phyloP scores from a whole-genome alignment of 2,888 invertebrate species.

The Caenorhabditis becei region DNA sequence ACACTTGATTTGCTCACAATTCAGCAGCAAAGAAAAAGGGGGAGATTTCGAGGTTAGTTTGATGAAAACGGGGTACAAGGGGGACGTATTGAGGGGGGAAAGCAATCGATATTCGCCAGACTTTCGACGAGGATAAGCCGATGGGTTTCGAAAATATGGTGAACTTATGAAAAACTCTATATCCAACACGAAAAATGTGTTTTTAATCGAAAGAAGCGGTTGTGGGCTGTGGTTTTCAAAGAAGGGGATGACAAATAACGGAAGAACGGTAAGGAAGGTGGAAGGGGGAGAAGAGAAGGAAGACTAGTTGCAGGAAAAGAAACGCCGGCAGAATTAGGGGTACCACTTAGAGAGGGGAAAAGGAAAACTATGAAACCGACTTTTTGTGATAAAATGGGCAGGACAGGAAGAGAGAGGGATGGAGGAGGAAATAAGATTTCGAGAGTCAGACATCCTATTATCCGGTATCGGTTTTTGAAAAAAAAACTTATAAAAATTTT shows the following conservation, averaged over 20 bases:
- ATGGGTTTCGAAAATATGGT: slow-evolving; percentile 58
- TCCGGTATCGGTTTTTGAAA: slow-evolving; percentile 6
- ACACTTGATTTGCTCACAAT: slow-evolving; percentile 24
- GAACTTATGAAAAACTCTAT: slow-evolving; percentile 43
- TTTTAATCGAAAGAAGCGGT: slow-evolving; percentile 26
- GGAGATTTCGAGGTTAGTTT: slow-evolving; percentile 49
- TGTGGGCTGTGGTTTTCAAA: slow-evolving; percentile 28
- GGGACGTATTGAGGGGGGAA: slow-evolving; percentile 20
- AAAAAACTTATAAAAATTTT: not conserved
- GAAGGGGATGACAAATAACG: slow-evolving; percentile 10
- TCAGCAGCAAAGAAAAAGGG: slow-evolving; percentile 25
- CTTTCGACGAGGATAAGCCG: slow-evolving; percentile 28
- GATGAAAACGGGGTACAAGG: slow-evolving; percentile 25
- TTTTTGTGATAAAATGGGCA: slow-evolving; percentile 54
- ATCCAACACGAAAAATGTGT: slow-evolving; percentile 61
- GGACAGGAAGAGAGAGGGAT: slow-evolving; percentile 43
- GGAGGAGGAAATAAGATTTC: slow-evolving; percentile 20
- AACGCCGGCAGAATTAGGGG: slow-evolving; percentile 12
- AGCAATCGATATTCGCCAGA: slow-evolving; percentile 38
- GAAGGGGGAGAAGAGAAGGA: slow-evolving; percentile 21
- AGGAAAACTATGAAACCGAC: slow-evolving; percentile 46
- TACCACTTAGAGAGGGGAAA: slow-evolving; percentile 3
- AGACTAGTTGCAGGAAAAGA: slow-evolving; percentile 19
- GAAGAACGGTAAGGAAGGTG: slow-evolving; percentile 13
- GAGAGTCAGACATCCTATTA: slow-evolving; percentile 31